phyloP scores from a whole-genome alignment of 2,113 vertebrate species.

The Gopherus evgoodei region DNA sequence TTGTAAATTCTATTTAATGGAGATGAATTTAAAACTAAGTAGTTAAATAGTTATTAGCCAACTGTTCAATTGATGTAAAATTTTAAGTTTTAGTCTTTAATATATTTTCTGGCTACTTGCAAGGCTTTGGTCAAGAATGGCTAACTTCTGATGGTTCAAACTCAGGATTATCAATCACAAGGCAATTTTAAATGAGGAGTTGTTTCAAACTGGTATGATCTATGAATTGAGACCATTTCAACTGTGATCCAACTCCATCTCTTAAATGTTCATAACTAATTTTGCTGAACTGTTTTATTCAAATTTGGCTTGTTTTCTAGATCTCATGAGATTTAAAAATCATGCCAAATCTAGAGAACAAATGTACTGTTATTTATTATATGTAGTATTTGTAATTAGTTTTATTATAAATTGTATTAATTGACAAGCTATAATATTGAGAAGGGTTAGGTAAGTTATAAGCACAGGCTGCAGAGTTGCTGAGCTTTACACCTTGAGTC shows the following conservation, averaged over 20 bases:
- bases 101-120: background rate
- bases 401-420: background rate
- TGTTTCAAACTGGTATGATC: accelerated
- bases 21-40: background rate
- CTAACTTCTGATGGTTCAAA: background rate
- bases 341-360: background rate
- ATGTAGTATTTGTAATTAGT: background rate
- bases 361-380: background rate
- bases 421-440: background rate
- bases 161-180: background rate
- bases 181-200: background rate
- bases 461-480: background rate
- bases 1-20: background rate
- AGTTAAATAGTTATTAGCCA: background rate
- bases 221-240: accelerated
- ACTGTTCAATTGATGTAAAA: background rate
- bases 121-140: background rate
- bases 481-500: background rate
- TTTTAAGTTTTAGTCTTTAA: background rate
- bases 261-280: background rate
- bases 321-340: background rate
- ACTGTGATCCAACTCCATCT: background rate
- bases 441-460: background rate
- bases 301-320: background rate
- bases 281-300: background rate